phyloP scores from a whole-genome alignment of 1,140 invertebrate genomes.

The Antheraea mylitta region DNA sequence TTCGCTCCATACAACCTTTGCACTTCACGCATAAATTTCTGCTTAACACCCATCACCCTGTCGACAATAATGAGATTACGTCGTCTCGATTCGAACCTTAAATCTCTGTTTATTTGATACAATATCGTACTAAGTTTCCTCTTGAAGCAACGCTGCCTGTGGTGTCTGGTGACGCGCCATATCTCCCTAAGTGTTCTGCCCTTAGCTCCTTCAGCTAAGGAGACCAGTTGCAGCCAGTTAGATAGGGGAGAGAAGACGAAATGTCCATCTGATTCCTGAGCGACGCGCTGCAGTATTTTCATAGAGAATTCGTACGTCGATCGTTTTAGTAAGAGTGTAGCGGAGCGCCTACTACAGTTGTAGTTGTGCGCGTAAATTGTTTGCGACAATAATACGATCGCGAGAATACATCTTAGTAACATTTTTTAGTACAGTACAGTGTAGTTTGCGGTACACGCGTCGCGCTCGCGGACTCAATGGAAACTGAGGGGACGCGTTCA shows the following conservation, averaged over 20 bases:
- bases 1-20: constrained; percentile 37
- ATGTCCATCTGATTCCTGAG: constrained; percentile 44
- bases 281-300: constrained; percentile 46
- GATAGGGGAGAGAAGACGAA: constrained; percentile 73
- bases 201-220: constrained; percentile 68
- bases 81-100: constrained; percentile 31
- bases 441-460: too few relatives aligned
- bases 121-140: constrained; percentile 41
- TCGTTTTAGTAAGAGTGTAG: constrained; percentile 35
- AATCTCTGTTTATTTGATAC: constrained; percentile 38
- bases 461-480: too few relatives aligned
- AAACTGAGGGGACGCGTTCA: too few relatives aligned
- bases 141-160: constrained; percentile 49
- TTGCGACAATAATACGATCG: constrained; percentile 1
- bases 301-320: constrained; percentile 58
- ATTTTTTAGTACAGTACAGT: neutral
- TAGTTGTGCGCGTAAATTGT: constrained; percentile 17
- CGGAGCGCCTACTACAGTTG: constrained; percentile 33
- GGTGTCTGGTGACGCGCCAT: constrained; percentile 56
- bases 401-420: neutral
- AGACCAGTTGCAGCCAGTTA: constrained; percentile 70
- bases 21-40: constrained; percentile 34
- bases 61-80: constrained; percentile 47
- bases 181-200: constrained; percentile 62
- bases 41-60: constrained; percentile 43